A percentile compares a stretch with the other conserved stretches of the same genome.
Evolutionary conservation across 2,797 vertebrate species (phyloP).

Genomic region (Bryconaethiops microstoma): DNA sequence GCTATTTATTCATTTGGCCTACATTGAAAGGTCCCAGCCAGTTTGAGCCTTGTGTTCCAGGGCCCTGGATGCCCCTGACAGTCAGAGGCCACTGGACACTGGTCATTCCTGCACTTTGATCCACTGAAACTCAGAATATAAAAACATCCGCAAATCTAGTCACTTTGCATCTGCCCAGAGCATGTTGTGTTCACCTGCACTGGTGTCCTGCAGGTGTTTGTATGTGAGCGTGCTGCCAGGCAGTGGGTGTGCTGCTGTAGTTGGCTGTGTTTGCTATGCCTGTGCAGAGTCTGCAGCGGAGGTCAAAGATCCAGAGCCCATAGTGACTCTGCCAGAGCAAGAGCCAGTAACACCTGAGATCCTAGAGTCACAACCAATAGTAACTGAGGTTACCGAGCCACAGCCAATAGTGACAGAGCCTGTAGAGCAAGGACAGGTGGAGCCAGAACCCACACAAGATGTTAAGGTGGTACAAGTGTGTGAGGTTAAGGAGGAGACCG

Average conservation of each 20-base stretch:
- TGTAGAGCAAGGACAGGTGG: constrained; percentile 57
- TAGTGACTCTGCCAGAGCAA: constrained; percentile 39
- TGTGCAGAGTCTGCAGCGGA: constrained; percentile 72
- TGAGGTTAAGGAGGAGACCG: constrained; percentile 69
- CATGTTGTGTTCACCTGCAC: constrained; percentile 18
- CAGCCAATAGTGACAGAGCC: constrained; percentile 67
- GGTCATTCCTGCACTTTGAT: background rate
- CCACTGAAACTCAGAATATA: background rate
- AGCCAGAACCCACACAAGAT: constrained; percentile 66
- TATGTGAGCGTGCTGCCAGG: constrained; percentile 52
- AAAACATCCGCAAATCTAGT: constrained; percentile 51
- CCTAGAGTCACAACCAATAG: constrained; percentile 63
- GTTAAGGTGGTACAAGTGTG: constrained; percentile 63
- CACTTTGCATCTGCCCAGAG: constrained; percentile 60
- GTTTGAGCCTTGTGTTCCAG: too few relatives aligned
- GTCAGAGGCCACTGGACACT: too few relatives aligned
- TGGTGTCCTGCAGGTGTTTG: constrained; percentile 37
- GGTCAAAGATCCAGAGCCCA: constrained; percentile 55
- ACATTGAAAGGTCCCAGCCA: too few relatives aligned
- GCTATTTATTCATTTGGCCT: too few relatives aligned
- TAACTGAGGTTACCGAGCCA: constrained; percentile 68
- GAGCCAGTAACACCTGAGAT: constrained; percentile 67
- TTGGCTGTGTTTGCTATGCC: constrained; percentile 79
- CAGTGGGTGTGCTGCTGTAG: constrained; percentile 77
- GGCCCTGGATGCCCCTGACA: too few relatives aligned